Base-by-base conservation (phyloP, 2,888 invertebrate species). In the Rugalucina vietnamica region DNA sequence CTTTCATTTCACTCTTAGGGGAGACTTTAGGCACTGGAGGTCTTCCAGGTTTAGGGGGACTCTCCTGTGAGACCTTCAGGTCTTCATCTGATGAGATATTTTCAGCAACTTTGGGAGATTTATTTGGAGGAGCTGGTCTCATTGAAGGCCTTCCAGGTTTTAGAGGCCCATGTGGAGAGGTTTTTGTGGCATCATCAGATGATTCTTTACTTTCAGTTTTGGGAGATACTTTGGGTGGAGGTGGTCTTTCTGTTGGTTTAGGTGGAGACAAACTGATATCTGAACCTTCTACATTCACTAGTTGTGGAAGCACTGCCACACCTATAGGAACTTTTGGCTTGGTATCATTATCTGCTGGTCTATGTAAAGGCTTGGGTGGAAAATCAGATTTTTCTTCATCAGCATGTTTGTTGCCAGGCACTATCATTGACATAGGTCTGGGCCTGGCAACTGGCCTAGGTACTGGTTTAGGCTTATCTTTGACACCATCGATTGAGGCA, bases 401-500 rank as follows among this genome's bases (percentile, higher is more conserved):
- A 34, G 34, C 12, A 3, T 77, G 32, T 72, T 72, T 14, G 24
- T 39, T 36, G 21, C 60, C n/a, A 32, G 84, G 82, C 3, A 84
- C 72, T 76, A 79, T 76, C 82, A 88, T 81, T 5, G 88, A 86
- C 18, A 80, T 77, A 29, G 86, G 88, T 76, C 88, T 74, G 5
- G 77, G 69, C 37, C 88, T 85, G 0, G 86, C 80, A n/a, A 72
- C 75, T 12, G 88, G 90, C 65, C 86, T 82, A n/a, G 88, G 84
- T n/a, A 36, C 69, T 14, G 81, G 80, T 54, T 74, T 72, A 18
- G 79, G 85, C 60, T 65, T 65, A 34, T 65, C 65, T 5, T 5
- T n/a, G n/a, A n/a, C 36, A 36, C 5, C 10, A 36, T 39, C 39
- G 21, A 29, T 43, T 49, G 49, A 43, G 37, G 72, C 72, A 27